Evolutionary conservation across 2,888 invertebrate species (phyloP).

Genomic region (Furcula furcula): DNA sequence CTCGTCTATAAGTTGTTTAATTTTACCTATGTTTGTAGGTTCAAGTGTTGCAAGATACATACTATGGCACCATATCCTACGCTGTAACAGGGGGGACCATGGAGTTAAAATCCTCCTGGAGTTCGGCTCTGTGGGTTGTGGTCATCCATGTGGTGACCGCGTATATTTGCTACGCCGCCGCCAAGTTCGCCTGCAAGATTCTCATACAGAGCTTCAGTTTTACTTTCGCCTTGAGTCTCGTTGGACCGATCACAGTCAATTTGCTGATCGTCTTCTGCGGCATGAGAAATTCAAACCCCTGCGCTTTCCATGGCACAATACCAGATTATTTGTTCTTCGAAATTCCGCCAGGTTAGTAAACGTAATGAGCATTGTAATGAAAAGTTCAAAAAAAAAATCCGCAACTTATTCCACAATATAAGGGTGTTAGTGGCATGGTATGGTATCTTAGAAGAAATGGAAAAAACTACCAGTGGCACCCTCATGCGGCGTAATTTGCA

Average conservation of each 20-base stretch:
- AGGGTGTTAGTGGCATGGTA: too few species aligned
- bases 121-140: constrained; percentile 81
- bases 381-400: too few species aligned
- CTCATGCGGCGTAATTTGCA: too few species aligned
- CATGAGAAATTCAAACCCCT: constrained; percentile 84
- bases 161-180: constrained; percentile 84
- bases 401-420: too few species aligned
- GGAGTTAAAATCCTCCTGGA: constrained; percentile 47
- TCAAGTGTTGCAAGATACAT: constrained; percentile 59
- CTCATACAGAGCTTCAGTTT: constrained; percentile 94
- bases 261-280: constrained; percentile 86
- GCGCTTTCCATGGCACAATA: constrained; percentile 84
- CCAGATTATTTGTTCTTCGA: constrained; percentile 94
- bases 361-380: too few species aligned
- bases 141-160: constrained; percentile 85
- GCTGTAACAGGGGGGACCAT: constrained; percentile 52
- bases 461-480: too few species aligned
- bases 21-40: constrained; percentile 61
- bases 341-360: constrained; percentile 83
- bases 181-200: constrained; percentile 93
- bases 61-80: constrained; percentile 59
- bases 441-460: too few species aligned
- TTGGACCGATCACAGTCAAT: constrained; percentile 87
- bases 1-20: too few species aligned
- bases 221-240: constrained; percentile 90